A percentile compares a stretch with the other conserved stretches of the same genome.
Evolutionary conservation across 2,797 vertebrate genomes (phyloP).

Genomic region (Thripadectes ignobilis): DNA sequence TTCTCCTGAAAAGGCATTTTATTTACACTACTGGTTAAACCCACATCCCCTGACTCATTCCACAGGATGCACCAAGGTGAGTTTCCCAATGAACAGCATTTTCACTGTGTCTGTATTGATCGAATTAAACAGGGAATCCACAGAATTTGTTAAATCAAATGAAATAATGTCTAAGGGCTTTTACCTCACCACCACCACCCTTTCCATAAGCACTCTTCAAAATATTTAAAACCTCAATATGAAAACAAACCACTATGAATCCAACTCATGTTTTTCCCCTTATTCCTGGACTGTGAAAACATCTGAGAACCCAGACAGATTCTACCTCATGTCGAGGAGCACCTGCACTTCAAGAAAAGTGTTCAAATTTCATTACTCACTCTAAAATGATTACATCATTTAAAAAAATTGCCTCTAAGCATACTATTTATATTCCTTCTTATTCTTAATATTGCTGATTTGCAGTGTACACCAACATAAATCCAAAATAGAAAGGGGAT

Average conservation of each 20-base stretch:
- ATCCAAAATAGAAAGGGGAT: neutral
- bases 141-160: neutral
- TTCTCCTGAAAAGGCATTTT: neutral
- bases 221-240: neutral
- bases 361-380: neutral
- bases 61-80: rapidly evolving
- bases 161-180: neutral
- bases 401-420: neutral
- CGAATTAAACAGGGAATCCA: neutral
- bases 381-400: neutral
- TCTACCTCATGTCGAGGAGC: neutral
- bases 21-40: neutral
- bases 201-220: neutral
- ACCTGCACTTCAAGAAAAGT: neutral
- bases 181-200: neutral
- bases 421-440: neutral
- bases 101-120: rapidly evolving
- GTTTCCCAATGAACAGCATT: rapidly evolving
- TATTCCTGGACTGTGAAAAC: neutral
- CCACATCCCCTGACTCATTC: conserved; percentile 6
- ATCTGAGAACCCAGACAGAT: neutral
- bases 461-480: neutral
- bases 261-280: neutral
- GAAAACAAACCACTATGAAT: neutral
- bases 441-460: neutral